A percentile compares a stretch with the other conserved stretches of the same genome.
Conservation (phyloP, 2,797 vertebrate genomes). For the Oreonectes daqikongensis region DNA sequence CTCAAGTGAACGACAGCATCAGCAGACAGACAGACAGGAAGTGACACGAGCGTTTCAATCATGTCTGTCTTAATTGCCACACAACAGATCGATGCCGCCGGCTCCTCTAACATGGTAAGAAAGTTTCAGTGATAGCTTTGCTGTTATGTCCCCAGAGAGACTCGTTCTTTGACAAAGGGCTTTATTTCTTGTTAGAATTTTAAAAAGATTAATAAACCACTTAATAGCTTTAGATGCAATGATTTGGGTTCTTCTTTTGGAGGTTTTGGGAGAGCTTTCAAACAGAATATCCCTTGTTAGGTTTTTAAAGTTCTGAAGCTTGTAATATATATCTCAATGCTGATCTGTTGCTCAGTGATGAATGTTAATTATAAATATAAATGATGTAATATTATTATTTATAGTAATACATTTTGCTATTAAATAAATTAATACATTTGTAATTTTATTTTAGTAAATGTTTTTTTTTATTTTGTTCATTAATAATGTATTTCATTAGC, state of each 20-base stretch:
- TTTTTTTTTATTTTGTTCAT: background rate
- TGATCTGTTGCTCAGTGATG: background rate
- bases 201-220: background rate
- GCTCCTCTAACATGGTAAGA: constrained; percentile 71
- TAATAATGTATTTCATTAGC: constrained; percentile 24
- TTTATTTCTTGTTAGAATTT: background rate
- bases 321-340: no score
- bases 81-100: constrained; percentile 67
- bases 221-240: background rate
- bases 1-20: constrained; percentile 6
- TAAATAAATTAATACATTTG: no score
- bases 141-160: background rate
- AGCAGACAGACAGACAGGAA: background rate
- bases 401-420: background rate
- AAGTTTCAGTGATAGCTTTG: constrained; percentile 21
- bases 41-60: constrained; percentile 47
- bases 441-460: background rate
- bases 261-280: background rate
- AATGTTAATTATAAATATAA: no score
- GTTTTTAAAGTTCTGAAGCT: no score
- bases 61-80: constrained; percentile 77
- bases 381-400: no score
- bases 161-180: background rate
- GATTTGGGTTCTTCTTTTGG: background rate
- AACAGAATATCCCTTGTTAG: background rate